Conservation (phyloP, 2,797 vertebrate species). For the Sebastes flavidus region DNA sequence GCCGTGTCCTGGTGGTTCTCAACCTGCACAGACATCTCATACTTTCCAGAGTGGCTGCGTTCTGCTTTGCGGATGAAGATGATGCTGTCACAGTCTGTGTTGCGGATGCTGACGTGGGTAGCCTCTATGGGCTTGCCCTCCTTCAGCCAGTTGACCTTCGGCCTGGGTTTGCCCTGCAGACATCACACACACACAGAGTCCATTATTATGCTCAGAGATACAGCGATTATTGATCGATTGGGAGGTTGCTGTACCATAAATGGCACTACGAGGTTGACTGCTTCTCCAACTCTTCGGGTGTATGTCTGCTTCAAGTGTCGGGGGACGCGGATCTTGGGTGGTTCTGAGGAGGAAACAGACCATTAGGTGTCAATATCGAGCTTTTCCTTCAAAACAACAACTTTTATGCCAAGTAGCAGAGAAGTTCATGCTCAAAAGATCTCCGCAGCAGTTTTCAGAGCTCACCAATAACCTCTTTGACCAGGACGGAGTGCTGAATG, state of each 20-base stretch:
- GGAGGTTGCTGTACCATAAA: conserved; percentile 87
- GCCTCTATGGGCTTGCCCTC: conserved; percentile 88
- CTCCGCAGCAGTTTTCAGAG: background rate
- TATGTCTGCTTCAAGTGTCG: conserved; percentile 97
- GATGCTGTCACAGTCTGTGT: conserved; percentile 95
- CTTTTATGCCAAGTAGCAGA: background rate
- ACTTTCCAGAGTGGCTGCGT: conserved; percentile 94
- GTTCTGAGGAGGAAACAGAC: conserved; percentile 78
- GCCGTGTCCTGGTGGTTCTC: conserved; percentile 91
- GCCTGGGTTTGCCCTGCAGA: conserved; percentile 92
- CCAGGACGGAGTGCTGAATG: conserved; percentile 90
- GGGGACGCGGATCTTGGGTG: conserved; percentile 97
- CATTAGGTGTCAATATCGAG: background rate
- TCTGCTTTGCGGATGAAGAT: conserved; percentile 98
- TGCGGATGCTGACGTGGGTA: conserved; percentile 92
- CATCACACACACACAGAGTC: background rate
- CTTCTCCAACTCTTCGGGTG: conserved; percentile 92
- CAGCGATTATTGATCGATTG: background rate
- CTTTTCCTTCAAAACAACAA: background rate
- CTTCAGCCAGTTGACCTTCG: conserved; percentile 93
- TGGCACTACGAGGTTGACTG: conserved; percentile 96
- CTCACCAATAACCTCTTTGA: conserved; percentile 97
- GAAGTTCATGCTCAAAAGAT: background rate
- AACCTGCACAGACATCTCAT: conserved; percentile 93
- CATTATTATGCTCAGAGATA: background rate